phyloP scores from a whole-genome alignment of 1,140 invertebrate genomes.

The Lysiphlebus fabarum region DNA sequence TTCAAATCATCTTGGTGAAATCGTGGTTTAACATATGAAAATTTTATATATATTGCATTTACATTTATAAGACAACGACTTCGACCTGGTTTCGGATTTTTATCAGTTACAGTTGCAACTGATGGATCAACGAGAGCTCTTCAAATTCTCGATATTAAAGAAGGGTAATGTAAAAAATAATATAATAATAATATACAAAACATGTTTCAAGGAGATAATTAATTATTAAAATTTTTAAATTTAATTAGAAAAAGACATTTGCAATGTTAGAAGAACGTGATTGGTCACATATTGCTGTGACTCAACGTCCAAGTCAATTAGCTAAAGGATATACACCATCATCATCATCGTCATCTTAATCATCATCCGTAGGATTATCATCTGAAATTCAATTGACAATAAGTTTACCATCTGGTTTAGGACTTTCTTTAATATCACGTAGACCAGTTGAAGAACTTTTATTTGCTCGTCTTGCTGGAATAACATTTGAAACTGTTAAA shows the following conservation, averaged over 20 bases:
- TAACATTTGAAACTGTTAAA: conserved; percentile 66
- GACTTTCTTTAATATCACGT: conserved; percentile 80
- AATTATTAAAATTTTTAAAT: neutral
- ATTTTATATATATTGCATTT: conserved; percentile 93
- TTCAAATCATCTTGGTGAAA: conserved; percentile 71
- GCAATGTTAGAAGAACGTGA: conserved; percentile 57
- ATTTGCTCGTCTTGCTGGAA: conserved; percentile 73
- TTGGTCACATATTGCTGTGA: conserved; percentile 58
- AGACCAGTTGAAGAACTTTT: conserved; percentile 81
- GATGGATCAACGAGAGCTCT: conserved; percentile 92
- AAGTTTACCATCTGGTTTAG: conserved; percentile 67
- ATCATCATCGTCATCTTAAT: conserved; percentile 1
- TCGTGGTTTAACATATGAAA: conserved; percentile 83
- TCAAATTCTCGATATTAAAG: conserved; percentile 76
- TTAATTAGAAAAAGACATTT: conserved; percentile 49
- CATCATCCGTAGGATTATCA: neutral
- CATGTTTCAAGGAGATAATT: neutral
- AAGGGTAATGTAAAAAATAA: conserved; percentile 52
- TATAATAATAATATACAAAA: conserved; percentile 16
- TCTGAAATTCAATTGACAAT: conserved; percentile 63
- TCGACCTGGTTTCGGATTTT: conserved; percentile 85
- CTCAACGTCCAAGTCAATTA: conserved; percentile 53
- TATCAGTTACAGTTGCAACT: conserved; percentile 77
- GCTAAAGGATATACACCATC: conserved; percentile 28
- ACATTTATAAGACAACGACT: conserved; percentile 76